A percentile compares a stretch with the other conserved stretches of the same genome.
phyloP scores from a whole-genome alignment of 1,140 invertebrate genomes.

The Helicoverpa zea region DNA sequence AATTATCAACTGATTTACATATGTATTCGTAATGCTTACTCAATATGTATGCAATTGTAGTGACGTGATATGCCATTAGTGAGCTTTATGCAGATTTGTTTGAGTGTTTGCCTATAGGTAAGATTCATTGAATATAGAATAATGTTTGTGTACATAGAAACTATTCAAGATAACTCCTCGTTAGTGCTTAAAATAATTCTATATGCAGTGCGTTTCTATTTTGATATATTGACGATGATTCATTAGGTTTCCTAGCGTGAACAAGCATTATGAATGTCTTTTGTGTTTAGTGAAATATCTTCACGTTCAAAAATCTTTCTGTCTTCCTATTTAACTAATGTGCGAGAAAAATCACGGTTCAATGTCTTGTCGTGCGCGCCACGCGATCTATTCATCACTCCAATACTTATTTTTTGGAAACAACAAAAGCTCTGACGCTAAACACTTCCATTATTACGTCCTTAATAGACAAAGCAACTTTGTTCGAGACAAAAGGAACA shows the following conservation, averaged over 20 bases:
- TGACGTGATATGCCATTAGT: constrained; percentile 41
- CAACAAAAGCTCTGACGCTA: constrained; percentile 82
- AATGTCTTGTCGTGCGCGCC: constrained; percentile 72
- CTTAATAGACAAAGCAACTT: constrained; percentile 82
- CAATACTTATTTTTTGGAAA: constrained; percentile 68
- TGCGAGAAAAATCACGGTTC: constrained; percentile 73
- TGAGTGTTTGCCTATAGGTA: constrained; percentile 1
- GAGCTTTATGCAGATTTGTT: constrained; percentile 35
- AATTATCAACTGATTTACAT: constrained; percentile 40
- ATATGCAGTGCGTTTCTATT: constrained; percentile 5
- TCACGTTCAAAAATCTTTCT: constrained; percentile 46
- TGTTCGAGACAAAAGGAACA: constrained; percentile 77
- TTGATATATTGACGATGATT: constrained; percentile 19
- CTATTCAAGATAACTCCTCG: background rate
- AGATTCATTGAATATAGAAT: background rate
- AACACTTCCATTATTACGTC: constrained; percentile 83
- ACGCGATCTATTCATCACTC: constrained; percentile 76
- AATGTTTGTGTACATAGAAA: background rate
- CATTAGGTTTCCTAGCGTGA: constrained; percentile 35
- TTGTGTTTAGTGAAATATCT: constrained; percentile 45
- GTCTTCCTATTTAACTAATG: constrained; percentile 58
- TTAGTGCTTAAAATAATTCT: background rate
- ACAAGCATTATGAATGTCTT: constrained; percentile 41
- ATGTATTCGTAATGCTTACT: constrained; percentile 26
- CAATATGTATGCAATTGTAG: constrained; percentile 28